A percentile compares a stretch with the other conserved stretches of the same genome.
These are phyloP conservation scores for Diaperis boleti DNA, from an alignment of 2,888 invertebrate genomes.

Conservation along the genomic window DNA sequence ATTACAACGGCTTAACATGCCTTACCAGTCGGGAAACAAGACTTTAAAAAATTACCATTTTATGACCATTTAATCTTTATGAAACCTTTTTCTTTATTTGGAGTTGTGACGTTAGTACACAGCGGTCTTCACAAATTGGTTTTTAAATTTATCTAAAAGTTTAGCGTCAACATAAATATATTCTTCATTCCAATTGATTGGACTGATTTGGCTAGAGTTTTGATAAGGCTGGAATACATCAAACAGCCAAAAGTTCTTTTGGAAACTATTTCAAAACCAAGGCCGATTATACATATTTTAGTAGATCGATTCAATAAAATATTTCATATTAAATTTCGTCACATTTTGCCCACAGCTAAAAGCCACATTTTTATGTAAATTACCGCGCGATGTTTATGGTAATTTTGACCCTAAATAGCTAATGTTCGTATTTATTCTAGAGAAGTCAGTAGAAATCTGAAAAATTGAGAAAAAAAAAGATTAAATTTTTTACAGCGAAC, in stretches of 20 bases:
- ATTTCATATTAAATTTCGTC: constrained; percentile 32
- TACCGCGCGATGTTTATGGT: constrained; percentile 38
- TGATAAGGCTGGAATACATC: too few relatives aligned
- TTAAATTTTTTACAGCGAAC: background rate
- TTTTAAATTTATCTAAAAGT: constrained; percentile 5
- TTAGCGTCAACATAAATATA: too few relatives aligned
- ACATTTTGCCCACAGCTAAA: constrained; percentile 28
- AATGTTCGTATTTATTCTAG: constrained; percentile 33
- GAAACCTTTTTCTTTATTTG: too few relatives aligned
- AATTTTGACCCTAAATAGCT: constrained; percentile 30
- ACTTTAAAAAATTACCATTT: constrained; percentile 25
- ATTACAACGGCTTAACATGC: constrained; percentile 20
- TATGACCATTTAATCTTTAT: constrained; percentile 6
- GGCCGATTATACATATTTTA: constrained; percentile 25
- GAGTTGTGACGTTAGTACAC: too few relatives aligned
- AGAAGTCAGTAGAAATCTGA: constrained; percentile 9
- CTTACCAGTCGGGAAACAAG: background rate
- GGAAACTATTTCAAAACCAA: too few relatives aligned
- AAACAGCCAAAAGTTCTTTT: too few relatives aligned
- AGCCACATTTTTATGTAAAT: constrained; percentile 43
- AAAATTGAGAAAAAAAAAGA: too few relatives aligned
- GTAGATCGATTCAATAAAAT: constrained; percentile 27
- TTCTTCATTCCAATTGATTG: too few relatives aligned
- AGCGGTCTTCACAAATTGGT: constrained; percentile 3
- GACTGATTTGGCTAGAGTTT: too few relatives aligned